Evolutionary conservation across 2,888 invertebrate genomes (phyloP), one percentile per base, ranked within the genome.

Genomic region (Dolichomitus sp.): DNA sequence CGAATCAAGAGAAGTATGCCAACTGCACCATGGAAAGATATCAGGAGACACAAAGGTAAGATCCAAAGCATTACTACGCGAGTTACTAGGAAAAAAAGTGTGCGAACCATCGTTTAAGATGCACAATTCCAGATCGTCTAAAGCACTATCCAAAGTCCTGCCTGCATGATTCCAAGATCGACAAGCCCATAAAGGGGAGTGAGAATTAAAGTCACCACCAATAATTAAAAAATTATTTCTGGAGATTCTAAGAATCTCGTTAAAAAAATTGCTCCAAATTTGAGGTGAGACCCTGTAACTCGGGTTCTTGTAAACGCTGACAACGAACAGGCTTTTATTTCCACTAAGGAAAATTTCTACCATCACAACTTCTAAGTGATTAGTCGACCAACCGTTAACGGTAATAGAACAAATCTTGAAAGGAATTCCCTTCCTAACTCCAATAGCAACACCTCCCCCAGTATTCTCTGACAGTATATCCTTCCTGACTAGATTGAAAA

Each of bases 91-190:
- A 23, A 63, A 42, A 14, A 42, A 42, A 1, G 63, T 42, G 5
- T 63, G 17, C 3, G 63, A 42, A 3, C 63, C 63, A 23, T 63
- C 63, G 4, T 63, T 63, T 19, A 63, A 7, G 5, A 42, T 17
- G 6, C 7, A 4, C 11, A 63, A 14, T 6, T 63, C 23, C 3
- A 42, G 42, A 42, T 4, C 61, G 9, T 4, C 2, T 4, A 33
- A 33, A 3, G 33, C 33, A 6, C 4, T 33, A 33, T 42, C 12
- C 42, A 42, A 7, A 9, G 42, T 6, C 3, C 42, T 42, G 6
- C 12, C 12, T 12, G 12, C 2, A 11, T 11, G 12, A 12, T 42
- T 4, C 11, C 42, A 11, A 11, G 42, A 6, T 3, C 6, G 11
- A 42, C 42, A 42, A 12, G 7, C 42, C 42, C 42, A 42, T 42